phyloP scores from a whole-genome alignment of 2,888 invertebrate species.

The Drosophila mimetica region DNA sequence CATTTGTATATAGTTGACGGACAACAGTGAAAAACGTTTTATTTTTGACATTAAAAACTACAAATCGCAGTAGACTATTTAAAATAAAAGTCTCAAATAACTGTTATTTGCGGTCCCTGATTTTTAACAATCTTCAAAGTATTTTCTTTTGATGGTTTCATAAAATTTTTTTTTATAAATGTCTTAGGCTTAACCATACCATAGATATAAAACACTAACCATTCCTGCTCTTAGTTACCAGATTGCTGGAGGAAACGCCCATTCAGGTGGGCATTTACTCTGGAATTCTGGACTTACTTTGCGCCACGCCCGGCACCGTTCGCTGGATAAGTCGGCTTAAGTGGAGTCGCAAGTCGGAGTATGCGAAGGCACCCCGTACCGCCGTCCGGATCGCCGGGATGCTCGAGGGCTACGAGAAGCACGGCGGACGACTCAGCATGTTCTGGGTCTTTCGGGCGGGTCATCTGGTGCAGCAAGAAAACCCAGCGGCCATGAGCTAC shows the following conservation, averaged over 20 bases:
- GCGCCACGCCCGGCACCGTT: constrained; percentile 91
- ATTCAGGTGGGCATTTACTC: constrained; percentile 89
- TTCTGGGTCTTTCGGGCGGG: constrained; percentile 84
- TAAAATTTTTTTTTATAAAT: too few relatives aligned
- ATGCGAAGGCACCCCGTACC: constrained; percentile 85
- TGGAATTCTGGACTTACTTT: constrained; percentile 93
- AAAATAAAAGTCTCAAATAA: too few relatives aligned
- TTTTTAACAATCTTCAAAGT: too few relatives aligned
- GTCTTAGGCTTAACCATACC: too few relatives aligned
- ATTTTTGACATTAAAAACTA: too few relatives aligned
- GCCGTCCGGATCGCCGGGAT: constrained; percentile 87
- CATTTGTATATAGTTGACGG: too few relatives aligned
- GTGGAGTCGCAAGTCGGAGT: constrained; percentile 88
- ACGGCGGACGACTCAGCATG: constrained; percentile 84
- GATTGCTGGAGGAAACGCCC: constrained; percentile 88
- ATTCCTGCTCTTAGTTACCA: constrained; percentile 86
- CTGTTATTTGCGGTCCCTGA: too few relatives aligned
- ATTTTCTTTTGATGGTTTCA: too few relatives aligned
- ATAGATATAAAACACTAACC: too few relatives aligned
- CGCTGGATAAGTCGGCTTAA: constrained; percentile 90
- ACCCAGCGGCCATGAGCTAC: constrained; percentile 88
- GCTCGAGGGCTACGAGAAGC: constrained; percentile 90
- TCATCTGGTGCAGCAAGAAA: constrained; percentile 87
- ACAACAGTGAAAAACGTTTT: too few relatives aligned
- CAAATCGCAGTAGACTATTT: too few relatives aligned